phyloP scores from a whole-genome alignment of 2,888 invertebrate genomes.

The Ceraclea dissimilis region DNA sequence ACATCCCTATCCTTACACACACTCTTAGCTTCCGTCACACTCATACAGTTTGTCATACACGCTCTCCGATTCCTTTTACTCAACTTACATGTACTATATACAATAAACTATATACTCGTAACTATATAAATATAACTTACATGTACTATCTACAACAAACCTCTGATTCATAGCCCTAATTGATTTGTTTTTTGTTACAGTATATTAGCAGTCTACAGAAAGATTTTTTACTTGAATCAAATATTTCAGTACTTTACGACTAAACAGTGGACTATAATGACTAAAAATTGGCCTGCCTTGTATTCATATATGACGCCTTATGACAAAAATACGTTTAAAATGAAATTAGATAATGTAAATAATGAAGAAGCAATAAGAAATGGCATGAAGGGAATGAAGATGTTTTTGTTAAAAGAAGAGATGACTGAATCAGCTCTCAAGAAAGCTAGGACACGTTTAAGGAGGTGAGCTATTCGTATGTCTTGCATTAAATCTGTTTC shows the following conservation, averaged over 20 bases:
- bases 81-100: no score
- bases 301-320: neutral
- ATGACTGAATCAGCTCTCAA: neutral
- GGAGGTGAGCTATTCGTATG: neutral
- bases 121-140: no score
- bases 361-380: neutral
- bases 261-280: conserved; percentile 48
- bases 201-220: conserved; percentile 48
- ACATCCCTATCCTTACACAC: no score
- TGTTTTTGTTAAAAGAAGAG: conserved; percentile 17
- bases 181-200: conserved; percentile 37
- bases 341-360: conserved; percentile 4
- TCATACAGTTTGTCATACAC: no score
- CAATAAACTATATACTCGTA: no score
- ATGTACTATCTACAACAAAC: no score
- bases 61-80: no score
- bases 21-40: no score
- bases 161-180: no score
- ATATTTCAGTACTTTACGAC: conserved; percentile 49
- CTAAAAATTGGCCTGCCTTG: conserved; percentile 33
- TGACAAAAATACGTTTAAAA: conserved; percentile 11
- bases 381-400: conserved; percentile 14
- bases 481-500: no score
- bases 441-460: neutral
- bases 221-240: conserved; percentile 46